Evolutionary conservation across 2,113 vertebrate genomes (phyloP), one percentile per base, ranked within the genome.

Genomic region (Triplophysa dalaica): DNA sequence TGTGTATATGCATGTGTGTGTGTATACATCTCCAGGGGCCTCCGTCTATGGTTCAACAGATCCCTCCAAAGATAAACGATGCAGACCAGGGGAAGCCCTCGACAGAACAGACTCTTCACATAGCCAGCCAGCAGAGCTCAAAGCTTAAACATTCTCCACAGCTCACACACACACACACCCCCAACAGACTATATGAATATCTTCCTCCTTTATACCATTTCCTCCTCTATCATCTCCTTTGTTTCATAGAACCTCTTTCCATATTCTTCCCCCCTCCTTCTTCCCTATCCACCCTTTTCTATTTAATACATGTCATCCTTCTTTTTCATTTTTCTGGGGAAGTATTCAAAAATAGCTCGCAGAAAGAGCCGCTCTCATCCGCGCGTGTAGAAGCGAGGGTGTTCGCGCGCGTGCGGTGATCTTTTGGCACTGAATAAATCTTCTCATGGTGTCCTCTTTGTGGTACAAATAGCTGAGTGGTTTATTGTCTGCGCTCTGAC

Each of bases 11-110:
- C 22, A 50, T 77, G 67, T 75, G 43, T 43, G 43, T 43, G 26
- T 26, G 11, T 63, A n/a, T 70, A 68, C n/a, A 77, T 80, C 81
- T 68, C 58, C 67, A 26, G 48, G 69, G 72, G 69, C 2, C 65
- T 52, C 16, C 75, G 48, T 68, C 65, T 50, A 83, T 19, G 77
- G 82, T 84, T 88, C 81, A 82, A 64, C 83, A 78, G 52, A 54
- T 85, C 54, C 50, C 75, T 41, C 60, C 62, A 65, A 79, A 83
- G 75, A 74, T 73, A 72, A 74, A 80, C 62, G 65, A 78, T 1
- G 4, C 69, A 85, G 75, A 83, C 43, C 8, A 75, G 77, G 82
- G 77, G 29, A 82, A 70, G 17, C 80, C 45, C 16, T 75, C 48
- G 70, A 65, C 63, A 77, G 17, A 80, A 86, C 63, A 77, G 75